These are phyloP conservation scores for Harmothoe impar DNA, from an alignment of 2,888 invertebrate species.

Conservation along the genomic window DNA sequence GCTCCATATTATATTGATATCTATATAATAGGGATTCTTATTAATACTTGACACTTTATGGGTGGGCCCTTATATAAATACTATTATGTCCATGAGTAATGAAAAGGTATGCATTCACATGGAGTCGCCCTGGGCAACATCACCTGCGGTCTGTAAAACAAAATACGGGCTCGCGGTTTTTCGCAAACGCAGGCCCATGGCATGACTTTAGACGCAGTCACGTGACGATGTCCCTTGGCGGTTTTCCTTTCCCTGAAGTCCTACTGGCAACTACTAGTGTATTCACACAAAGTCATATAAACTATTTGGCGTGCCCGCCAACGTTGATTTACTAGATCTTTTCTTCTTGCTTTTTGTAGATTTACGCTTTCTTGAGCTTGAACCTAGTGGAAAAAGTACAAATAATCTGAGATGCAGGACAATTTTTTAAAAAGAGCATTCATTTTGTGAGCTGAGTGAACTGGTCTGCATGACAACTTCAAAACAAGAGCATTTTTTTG, in stretches of 20 bases:
- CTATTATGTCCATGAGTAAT: not conserved
- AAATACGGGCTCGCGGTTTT: not conserved
- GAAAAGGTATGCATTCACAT: not conserved
- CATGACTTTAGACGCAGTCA: not conserved
- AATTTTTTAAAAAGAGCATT: not conserved
- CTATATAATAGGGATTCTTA: too few species aligned
- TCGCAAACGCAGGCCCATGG: not conserved
- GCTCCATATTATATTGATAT: too few species aligned
- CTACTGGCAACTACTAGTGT: not conserved
- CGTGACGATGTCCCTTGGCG: not conserved
- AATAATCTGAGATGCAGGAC: not conserved
- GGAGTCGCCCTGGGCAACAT: not conserved
- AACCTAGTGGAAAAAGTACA: slow-evolving; percentile 34
- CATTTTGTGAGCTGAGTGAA: too few species aligned
- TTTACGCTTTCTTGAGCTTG: slow-evolving; percentile 62
- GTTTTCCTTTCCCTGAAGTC: slow-evolving; percentile 16
- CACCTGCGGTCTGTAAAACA: not conserved
- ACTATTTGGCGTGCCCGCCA: slow-evolving; percentile 64
- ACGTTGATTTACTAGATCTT: slow-evolving; percentile 20
- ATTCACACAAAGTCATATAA: slow-evolving; percentile 72
- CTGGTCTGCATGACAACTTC: too few species aligned
- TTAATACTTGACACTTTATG: not conserved
- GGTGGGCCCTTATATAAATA: not conserved
- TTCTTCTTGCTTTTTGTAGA: slow-evolving; percentile 59
- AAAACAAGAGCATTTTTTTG: too few species aligned